A percentile compares a stretch with the other conserved stretches of the same genome.
These are phyloP conservation scores for Callospermophilus lateralis DNA, from an alignment of 2,113 vertebrate species.

Conservation along the genomic window DNA sequence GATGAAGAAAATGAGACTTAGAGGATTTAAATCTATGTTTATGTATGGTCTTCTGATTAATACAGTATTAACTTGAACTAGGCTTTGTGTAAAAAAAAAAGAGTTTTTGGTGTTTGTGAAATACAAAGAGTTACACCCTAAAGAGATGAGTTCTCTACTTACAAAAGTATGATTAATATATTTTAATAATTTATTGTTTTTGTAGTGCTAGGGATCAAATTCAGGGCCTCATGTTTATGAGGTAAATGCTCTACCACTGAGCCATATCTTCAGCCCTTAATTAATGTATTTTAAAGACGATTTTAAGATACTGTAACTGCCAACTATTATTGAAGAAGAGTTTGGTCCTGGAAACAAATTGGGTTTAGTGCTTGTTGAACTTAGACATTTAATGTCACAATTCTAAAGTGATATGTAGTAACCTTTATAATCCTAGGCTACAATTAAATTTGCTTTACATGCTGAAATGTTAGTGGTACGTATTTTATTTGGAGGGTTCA, in stretches of 20 bases:
- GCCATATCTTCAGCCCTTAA: too few relatives aligned
- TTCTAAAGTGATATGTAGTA: constrained; percentile 55
- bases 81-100: not conserved
- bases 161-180: not conserved
- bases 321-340: not conserved
- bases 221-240: too few relatives aligned
- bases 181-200: too few relatives aligned
- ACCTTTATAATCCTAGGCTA: constrained; percentile 14
- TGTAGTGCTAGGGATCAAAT: too few relatives aligned
- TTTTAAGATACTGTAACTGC: not conserved
- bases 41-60: not conserved
- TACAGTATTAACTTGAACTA: not conserved
- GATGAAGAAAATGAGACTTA: constrained; percentile 28
- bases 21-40: not conserved
- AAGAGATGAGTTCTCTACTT: not conserved
- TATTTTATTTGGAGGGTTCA: not conserved
- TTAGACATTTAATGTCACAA: constrained; percentile 13
- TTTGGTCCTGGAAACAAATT: constrained; percentile 30
- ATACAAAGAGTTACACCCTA: not conserved
- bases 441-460: not conserved
- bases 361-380: not conserved
- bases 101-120: constrained; percentile 31
- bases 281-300: constrained; percentile 18
- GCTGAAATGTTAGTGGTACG: not conserved
- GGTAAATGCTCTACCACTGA: too few relatives aligned